Evolutionary conservation across 2,113 vertebrate genomes (phyloP), one percentile per base, ranked within the genome.

Genomic region (Laterallus jamaicensis): DNA sequence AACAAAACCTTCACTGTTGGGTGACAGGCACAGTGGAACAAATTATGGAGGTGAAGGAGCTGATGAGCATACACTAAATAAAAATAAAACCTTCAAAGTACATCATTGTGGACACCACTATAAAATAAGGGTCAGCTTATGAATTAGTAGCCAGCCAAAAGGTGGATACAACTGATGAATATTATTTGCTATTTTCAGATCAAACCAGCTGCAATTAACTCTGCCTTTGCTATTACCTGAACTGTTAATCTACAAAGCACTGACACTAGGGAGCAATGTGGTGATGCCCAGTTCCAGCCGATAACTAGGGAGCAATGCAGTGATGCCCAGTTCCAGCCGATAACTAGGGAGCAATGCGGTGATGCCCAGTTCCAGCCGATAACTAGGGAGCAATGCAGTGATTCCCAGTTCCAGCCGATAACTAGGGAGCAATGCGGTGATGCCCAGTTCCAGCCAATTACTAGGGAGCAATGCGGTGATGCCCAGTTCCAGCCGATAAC

Each of bases 111-210:
- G 92, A 16, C 29, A 60, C 14, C 20, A 81, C 25, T 37, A 58
- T 69, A 90, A 92, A 76, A 54, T 35, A 81, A 78, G 89, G 90
- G 66, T 90, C 73, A 89, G 8, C 55, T 76, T 58, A 76, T 32
- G 66, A 93, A 95, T 93, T 90, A 85, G 84, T 96, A 79, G 82
- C 54, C 68, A 84, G 13, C 29, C 37, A 90, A 87, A 90, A 79
- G 18, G 11, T 35, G 24, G 40, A 49, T 77, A 40, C 3, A 9
- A 71, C 26, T 78, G 76, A 84, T 67, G 4, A 86, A 75, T 50
- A 40, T 84, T 85, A 66, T n/a, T 82, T 68, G 12, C 7, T 84
- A 42, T 84, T 92, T 88, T 55, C 69, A 78, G 73, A 50, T 76
- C 10, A 50, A 66, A 89, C 3, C 44, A 54, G 69, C 62, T 77